phyloP scores from a whole-genome alignment of 2,888 invertebrate species.

The Dicranocentrus wangi region DNA sequence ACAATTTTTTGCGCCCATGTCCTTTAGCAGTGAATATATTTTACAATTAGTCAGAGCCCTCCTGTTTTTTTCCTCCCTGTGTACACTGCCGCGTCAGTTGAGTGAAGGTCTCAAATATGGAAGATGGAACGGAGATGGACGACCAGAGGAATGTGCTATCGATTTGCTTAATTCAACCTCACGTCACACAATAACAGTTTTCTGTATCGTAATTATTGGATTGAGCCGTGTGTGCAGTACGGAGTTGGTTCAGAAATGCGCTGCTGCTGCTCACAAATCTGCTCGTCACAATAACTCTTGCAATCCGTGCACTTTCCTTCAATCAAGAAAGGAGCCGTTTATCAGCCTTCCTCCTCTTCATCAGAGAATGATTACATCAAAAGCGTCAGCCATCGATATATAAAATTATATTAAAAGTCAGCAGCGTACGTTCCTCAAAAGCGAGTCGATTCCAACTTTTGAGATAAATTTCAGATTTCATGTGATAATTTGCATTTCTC shows the following conservation, averaged over 20 bases:
- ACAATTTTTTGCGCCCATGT: conserved; percentile 18
- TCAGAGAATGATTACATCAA: conserved; percentile 17
- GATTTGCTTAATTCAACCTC: conserved; percentile 2
- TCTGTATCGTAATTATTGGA: conserved; percentile 8
- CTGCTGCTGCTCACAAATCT: no score
- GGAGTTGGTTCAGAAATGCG: background rate
- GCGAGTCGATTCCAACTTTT: background rate
- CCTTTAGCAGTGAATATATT: conserved; percentile 43
- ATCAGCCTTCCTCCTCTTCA: conserved; percentile 37
- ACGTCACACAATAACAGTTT: background rate
- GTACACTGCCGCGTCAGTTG: background rate
- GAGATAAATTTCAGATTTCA: conserved; percentile 13
- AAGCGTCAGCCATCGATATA: no score
- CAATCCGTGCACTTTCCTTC: no score
- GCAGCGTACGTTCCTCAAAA: no score
- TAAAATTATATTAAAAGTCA: no score
- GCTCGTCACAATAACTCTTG: no score
- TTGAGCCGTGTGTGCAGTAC: background rate
- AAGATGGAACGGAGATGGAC: no score
- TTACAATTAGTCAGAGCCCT: conserved; percentile 50
- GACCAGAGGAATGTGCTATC: no score
- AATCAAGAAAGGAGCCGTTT: conserved; percentile 44
- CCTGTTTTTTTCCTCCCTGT: background rate
- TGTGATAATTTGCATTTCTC: conserved; percentile 41
- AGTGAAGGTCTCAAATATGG: no score